Evolutionary conservation across 1,140 invertebrate species (phyloP).

Genomic region (Micrasema longulum): DNA sequence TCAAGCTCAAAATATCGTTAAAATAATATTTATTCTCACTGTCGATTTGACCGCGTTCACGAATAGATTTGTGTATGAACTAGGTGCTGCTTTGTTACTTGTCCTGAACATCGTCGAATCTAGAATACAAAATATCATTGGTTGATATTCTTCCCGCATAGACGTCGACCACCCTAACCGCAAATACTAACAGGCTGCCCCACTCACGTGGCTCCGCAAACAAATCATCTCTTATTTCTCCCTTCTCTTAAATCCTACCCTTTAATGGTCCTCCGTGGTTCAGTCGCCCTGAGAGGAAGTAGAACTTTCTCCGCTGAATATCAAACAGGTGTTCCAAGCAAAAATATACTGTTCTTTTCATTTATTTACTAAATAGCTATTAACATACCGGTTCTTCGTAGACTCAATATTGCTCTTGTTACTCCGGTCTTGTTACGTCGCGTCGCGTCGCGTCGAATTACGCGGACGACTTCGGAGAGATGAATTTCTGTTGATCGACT

Average conservation of each 20-base stretch:
- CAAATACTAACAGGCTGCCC: neutral
- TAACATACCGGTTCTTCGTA: conserved; percentile 34
- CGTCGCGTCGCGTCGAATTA: neutral
- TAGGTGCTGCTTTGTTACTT: no score
- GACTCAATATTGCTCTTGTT: conserved; percentile 21
- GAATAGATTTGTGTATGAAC: no score
- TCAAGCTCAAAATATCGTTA: no score
- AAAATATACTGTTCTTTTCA: conserved; percentile 30
- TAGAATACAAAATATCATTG: no score
- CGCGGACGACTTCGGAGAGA: no score
- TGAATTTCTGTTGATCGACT: neutral
- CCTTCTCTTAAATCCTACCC: no score
- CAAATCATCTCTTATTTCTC: conserved; percentile 21
- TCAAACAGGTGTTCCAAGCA: conserved; percentile 8
- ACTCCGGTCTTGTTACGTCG: conserved; percentile 1
- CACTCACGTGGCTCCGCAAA: conserved; percentile 9
- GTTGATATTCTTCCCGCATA: neutral
- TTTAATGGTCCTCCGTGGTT: neutral
- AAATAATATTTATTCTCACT: no score
- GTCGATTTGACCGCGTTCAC: no score
- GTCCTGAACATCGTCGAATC: no score
- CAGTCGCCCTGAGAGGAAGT: conserved; percentile 28
- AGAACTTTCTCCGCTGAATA: conserved; percentile 32
- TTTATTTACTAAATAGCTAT: conserved; percentile 3
- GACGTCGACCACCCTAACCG: conserved; percentile 7